phyloP scores from a whole-genome alignment of 2,888 invertebrate genomes.

The Sepioteuthis lessoniana region DNA sequence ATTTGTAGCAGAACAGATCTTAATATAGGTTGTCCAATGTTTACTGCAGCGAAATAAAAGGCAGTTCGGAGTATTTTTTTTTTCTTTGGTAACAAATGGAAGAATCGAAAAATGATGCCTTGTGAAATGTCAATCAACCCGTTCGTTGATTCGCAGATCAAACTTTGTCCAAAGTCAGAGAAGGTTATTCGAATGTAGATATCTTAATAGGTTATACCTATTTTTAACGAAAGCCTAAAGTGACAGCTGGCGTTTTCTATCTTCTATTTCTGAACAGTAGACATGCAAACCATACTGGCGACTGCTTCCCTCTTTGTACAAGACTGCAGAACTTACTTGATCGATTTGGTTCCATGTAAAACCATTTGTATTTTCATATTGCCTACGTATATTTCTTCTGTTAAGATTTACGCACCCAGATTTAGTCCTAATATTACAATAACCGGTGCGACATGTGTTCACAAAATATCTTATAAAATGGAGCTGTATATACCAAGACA shows the following conservation, averaged over 20 bases:
- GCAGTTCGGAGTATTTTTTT: neutral
- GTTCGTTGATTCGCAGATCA: neutral
- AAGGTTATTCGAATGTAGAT: neutral
- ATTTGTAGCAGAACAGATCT: neutral
- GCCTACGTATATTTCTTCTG: no score
- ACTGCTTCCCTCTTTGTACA: neutral
- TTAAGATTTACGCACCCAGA: no score
- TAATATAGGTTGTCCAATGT: neutral
- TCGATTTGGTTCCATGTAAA: neutral
- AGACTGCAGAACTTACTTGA: neutral
- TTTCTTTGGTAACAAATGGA: neutral
- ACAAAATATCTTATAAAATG: no score
- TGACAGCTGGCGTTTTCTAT: neutral
- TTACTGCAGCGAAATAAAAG: neutral
- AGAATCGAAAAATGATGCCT: neutral
- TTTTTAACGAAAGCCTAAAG: neutral
- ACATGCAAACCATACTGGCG: no score
- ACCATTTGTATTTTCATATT: neutral
- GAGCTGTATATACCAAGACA: no score
- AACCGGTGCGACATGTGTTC: no score
- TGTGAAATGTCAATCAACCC: neutral
- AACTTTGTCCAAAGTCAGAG: neutral
- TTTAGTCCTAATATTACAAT: no score
- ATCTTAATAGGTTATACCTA: neutral
- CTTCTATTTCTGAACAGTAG: neutral